Evolutionary conservation across 2,888 invertebrate genomes (phyloP), one percentile per base, ranked within the genome.

Genomic region (Cryptocephalus primarius): DNA sequence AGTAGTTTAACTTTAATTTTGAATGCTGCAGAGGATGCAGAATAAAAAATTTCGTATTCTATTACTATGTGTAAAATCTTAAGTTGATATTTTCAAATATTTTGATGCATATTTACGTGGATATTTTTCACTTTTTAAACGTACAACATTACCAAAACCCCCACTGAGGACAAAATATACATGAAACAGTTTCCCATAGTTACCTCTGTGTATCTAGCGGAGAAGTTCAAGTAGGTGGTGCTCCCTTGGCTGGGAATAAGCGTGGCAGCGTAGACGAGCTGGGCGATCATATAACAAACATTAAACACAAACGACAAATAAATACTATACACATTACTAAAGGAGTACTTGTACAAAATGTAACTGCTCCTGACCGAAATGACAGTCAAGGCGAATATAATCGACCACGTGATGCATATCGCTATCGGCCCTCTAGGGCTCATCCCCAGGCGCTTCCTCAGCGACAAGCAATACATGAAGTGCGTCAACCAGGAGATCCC

Each of bases 401-500:
- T 62, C 46, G 81, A 71, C 84, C 88, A 88, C 32, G 84, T 61
- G 2, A 86, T 72, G 49, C 86, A 72, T 48, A 86, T 74, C 8
- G 76, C 61, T 9, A 80, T 70, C 1, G 90, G 86, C 0, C 93
- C 93, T 39, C 90, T 74, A 50, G 85, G 77, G 70, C 83, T 84
- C 50, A 78, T 64, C 1, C 77, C 75, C 38, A 83, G 70, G 55
- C 79, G 74, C 57, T 74, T 76, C 56, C 82, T 80, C 46, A 88
- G 68, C 4, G 83, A 80, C 55, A 87, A 70, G 57, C 79, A 76
- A 67, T 83, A 87, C 52, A 84, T 79, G 57, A 86, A 79, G 69
- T 94, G 92, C 12, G 88, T 75, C 44, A 85, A 71, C 93, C 93
- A 93, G 41, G 86, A 76, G 41, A 89, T 68, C 54, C 82, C 80